A percentile compares a stretch with the other conserved stretches of the same genome.
These are phyloP conservation scores for Hepsetus odoe DNA, from an alignment of 2,113 vertebrate species.

Conservation along the genomic window DNA sequence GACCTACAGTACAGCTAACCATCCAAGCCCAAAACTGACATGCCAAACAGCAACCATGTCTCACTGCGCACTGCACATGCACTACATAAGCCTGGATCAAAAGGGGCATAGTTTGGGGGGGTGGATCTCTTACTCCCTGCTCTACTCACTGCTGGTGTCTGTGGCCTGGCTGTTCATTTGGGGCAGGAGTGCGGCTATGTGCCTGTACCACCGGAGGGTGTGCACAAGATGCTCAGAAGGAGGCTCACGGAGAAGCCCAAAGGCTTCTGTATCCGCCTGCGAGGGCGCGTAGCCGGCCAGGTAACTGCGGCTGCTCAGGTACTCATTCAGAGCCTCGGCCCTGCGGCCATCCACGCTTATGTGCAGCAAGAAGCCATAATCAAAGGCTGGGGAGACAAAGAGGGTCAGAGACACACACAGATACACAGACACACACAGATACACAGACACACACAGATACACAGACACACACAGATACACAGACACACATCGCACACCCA, in stretches of 20 bases:
- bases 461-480: constrained; percentile 60
- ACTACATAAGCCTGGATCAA: constrained; percentile 1
- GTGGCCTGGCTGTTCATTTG: constrained; percentile 64
- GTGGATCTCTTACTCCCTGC: constrained; percentile 29
- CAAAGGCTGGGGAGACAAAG: constrained; percentile 90
- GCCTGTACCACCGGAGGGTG: constrained; percentile 93
- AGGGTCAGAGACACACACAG: constrained; percentile 68
- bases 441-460: not conserved
- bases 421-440: constrained; percentile 61
- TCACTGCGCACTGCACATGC: constrained; percentile 33
- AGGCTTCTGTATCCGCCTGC: constrained; percentile 84
- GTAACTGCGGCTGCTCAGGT: constrained; percentile 93
- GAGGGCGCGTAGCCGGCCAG: constrained; percentile 89
- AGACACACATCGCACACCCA: constrained; percentile 39
- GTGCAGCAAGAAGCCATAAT: constrained; percentile 86
- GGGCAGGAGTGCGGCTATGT: constrained; percentile 86
- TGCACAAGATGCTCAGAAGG: constrained; percentile 87
- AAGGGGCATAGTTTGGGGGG: not conserved
- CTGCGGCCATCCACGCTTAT: constrained; percentile 84
- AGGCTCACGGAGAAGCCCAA: constrained; percentile 82
- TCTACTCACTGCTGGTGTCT: constrained; percentile 90
- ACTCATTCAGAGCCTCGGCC: constrained; percentile 85
- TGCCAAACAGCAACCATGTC: not conserved
- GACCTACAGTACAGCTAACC: too few relatives aligned
- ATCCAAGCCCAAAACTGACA: not conserved